Conservation (phyloP, 2,888 invertebrate species). For the Tenthredo amoena region DNA sequence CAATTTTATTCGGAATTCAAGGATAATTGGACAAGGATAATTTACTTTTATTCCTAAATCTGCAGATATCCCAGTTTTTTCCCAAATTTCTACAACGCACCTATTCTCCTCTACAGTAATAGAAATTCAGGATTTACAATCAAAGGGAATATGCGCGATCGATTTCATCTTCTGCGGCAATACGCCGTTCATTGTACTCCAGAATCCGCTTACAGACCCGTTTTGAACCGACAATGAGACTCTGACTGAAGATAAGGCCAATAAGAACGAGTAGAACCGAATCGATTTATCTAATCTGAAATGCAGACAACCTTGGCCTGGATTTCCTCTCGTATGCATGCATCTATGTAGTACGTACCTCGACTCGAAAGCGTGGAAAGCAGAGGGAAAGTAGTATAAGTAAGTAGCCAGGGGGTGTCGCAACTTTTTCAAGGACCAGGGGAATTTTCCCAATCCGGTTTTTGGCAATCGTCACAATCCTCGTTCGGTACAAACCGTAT, state of each 20-base stretch:
- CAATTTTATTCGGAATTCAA: not conserved
- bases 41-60: too few relatives aligned
- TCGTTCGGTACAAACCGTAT: too few relatives aligned
- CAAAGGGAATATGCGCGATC: not conserved
- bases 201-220: not conserved
- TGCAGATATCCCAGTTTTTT: not conserved
- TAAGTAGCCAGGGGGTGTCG: not conserved
- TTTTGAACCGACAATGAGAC: not conserved
- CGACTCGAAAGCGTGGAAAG: constrained; percentile 3
- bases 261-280: not conserved
- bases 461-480: too few relatives aligned
- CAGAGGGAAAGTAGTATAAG: not conserved
- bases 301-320: constrained; percentile 35
- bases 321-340: not conserved
- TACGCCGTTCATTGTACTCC: not conserved
- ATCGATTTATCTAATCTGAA: constrained; percentile 12
- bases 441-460: not conserved
- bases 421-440: not conserved
- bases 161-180: not conserved
- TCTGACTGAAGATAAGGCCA: not conserved
- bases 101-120: not conserved
- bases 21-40: not conserved
- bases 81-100: not conserved
- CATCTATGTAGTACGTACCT: not conserved
- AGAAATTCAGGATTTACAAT: not conserved